Conservation (phyloP, 2,888 invertebrate genomes). For the Drosophila cracens region DNA sequence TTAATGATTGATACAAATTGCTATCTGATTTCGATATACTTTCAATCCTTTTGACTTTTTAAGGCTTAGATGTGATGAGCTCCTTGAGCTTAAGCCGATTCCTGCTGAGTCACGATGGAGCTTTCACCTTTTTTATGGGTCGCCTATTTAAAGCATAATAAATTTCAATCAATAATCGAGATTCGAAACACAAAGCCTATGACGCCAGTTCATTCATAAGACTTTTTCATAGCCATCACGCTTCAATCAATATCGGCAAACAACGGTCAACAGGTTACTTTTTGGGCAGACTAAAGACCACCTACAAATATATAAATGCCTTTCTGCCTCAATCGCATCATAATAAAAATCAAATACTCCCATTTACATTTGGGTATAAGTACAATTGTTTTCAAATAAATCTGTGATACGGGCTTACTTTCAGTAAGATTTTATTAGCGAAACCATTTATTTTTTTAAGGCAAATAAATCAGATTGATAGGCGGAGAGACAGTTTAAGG, state of each 20-base stretch:
- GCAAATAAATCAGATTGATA: not conserved
- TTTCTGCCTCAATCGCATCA: not conserved
- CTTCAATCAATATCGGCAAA: constrained; percentile 39
- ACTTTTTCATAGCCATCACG: constrained; percentile 33
- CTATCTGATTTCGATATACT: constrained; percentile 7
- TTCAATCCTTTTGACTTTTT: constrained; percentile 15
- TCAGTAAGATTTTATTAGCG: not conserved
- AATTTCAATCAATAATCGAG: constrained; percentile 54
- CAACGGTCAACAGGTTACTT: constrained; percentile 47
- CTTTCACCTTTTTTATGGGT: constrained; percentile 6
- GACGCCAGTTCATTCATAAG: constrained; percentile 52
- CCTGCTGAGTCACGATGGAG: constrained; percentile 10
- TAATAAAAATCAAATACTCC: not conserved
- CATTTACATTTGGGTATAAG: not conserved
- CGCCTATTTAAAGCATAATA: constrained; percentile 44
- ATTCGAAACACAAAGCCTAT: constrained; percentile 1
- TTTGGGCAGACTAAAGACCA: not conserved
- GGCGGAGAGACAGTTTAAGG: not conserved
- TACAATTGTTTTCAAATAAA: not conserved
- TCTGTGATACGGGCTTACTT: not conserved
- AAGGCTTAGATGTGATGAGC: constrained; percentile 5
- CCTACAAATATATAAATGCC: not conserved
- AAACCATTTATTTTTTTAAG: not conserved
- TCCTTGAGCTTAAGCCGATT: constrained; percentile 17
- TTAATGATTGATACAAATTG: constrained; percentile 17